A percentile compares a stretch with the other conserved stretches of the same genome.
Evolutionary conservation across 2,113 vertebrate species (phyloP).

Genomic region (Apeltes quadracus): DNA sequence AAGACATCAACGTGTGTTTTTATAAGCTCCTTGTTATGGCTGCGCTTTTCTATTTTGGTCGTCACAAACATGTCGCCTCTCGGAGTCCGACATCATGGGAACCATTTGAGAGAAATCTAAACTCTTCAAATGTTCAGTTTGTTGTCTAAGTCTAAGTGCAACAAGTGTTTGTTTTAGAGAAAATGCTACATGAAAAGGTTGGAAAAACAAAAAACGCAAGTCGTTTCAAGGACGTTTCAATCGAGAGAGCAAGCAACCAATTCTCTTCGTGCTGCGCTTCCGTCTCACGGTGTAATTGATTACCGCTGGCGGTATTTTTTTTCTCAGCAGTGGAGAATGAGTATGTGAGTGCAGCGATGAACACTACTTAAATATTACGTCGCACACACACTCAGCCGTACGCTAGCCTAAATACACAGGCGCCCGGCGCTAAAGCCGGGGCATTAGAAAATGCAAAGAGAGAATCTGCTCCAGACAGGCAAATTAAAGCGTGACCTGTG

Average conservation of each 20-base stretch:
- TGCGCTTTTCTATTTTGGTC: slow-evolving; percentile 73
- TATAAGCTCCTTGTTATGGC: slow-evolving; percentile 69
- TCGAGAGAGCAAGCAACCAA: slow-evolving; percentile 38
- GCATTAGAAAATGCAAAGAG: slow-evolving; percentile 73
- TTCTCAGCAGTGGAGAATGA: slow-evolving; percentile 63
- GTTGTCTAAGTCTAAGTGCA: slow-evolving; percentile 13
- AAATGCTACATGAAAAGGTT: slow-evolving; percentile 23
- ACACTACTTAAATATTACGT: slow-evolving; percentile 75
- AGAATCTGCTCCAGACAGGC: slow-evolving; percentile 80
- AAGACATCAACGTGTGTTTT: slow-evolving; percentile 75
- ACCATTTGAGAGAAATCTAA: slow-evolving; percentile 57
- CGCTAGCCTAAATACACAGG: slow-evolving; percentile 79
- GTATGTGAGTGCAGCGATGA: slow-evolving; percentile 41
- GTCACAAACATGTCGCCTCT: slow-evolving; percentile 70
- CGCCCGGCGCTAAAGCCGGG: slow-evolving; percentile 67
- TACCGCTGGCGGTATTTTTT: slow-evolving; percentile 74
- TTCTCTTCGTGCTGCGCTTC: too few relatives aligned
- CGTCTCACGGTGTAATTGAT: slow-evolving; percentile 72
- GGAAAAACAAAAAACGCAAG: not conserved
- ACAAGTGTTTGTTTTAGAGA: slow-evolving; percentile 18
- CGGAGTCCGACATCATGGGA: slow-evolving; percentile 68
- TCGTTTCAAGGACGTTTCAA: slow-evolving; percentile 47
- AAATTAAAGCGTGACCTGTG: slow-evolving; percentile 90
- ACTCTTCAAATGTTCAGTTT: slow-evolving; percentile 32
- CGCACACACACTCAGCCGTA: slow-evolving; percentile 57